Base-by-base conservation (phyloP, 2,113 vertebrate species). In the Forbesichthys agassizii region DNA sequence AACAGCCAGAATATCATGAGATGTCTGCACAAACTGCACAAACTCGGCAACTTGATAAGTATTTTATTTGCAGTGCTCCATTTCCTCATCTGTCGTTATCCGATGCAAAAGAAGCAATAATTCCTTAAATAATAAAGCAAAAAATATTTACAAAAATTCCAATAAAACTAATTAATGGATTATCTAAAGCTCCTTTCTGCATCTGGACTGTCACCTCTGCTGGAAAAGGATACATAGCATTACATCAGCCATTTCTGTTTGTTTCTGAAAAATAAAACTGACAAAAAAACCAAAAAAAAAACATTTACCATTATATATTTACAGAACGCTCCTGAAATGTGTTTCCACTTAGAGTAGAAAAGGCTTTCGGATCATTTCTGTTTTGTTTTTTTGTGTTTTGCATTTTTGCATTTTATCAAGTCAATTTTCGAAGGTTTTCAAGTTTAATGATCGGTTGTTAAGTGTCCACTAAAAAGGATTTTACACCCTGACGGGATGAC, bases 81-180 rank as follows among this genome's bases (percentile, higher is more conserved):
- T 88, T 78, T 90, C 86, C 87, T 83, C 82, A 81, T 84, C 77
- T 90, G 91, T 96, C 94, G 95, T 94, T 95, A 95, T 92, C 93
- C 89, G 89, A 92, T 89, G 94, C 93, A 94, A 96, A 95, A 95
- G 94, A 95, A 95, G 94, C 92, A 92, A 93, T 92, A 92, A 94
- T 94, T 92, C 93, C 94, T 93, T 95, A 95, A 96, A 95, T 93
- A 92, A 92, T 90, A 96, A 95, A 90, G 75, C 85, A 33, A 58
- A 58, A 58, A 18, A 85, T 96, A 96, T 96, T 95, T 96, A 96
- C 94, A 96, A 94, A 93, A 93, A 89, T 86, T 88, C 94, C 90
- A 94, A 88, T 92, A 94, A 93, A 95, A 92, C 91, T 93, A 89
- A 91, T 95, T 92, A 91, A 84, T 86, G 92, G 90, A 95, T 94